Base-by-base conservation (phyloP, 2,888 invertebrate genomes). In the Mimumesa dahlbomi region DNA sequence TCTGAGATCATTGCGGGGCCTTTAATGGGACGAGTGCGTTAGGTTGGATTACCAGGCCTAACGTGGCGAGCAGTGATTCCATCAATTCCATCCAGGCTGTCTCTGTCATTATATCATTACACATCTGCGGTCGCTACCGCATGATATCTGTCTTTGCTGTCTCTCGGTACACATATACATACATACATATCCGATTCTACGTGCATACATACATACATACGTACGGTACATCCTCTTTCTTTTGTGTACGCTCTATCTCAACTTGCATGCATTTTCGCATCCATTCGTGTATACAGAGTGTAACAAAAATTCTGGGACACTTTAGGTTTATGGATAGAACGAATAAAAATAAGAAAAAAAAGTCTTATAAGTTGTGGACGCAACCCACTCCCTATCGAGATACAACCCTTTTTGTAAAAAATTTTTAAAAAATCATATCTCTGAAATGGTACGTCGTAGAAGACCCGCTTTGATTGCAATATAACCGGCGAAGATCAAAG, bases 91-190 rank as follows among this genome's bases (percentile, higher is more conserved):
- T 81, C 82, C 83, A 81, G 85, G 83, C 85, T 85, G 78, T 79
- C 77, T 70, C 79, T 82, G 86, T 84, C 86, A 86, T 87, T 87
- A 87, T 84, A 82, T 85, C 82, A 85, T 87, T 87, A 87, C 84
- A 85, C 76, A 80, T 83, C 81, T 79, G 63, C 69, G 71, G 63
- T 65, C 67, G 69, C 75, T 67, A 71, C 70, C 75, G 59, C 70
- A 61, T 48, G 34, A 34, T 34, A 34, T 49, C 11, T 21, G 43
- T 45, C 43, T 21, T 9, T 29, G n/a, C 34, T 11, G 34, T 34
- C 34, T 29, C 9, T 34, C 4, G n/a, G 34, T 7, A 34, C n/a
- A 34, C n/a, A n/a, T n/a, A n/a, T 9, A n/a, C 9, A n/a, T n/a
- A n/a, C 34, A n/a, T 7, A 3, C 34, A n/a, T 34, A n/a, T 34